Evolutionary conservation across 2,797 vertebrate genomes (phyloP), one percentile per base, ranked within the genome.

Genomic region (Pyrocephalus nanus): DNA sequence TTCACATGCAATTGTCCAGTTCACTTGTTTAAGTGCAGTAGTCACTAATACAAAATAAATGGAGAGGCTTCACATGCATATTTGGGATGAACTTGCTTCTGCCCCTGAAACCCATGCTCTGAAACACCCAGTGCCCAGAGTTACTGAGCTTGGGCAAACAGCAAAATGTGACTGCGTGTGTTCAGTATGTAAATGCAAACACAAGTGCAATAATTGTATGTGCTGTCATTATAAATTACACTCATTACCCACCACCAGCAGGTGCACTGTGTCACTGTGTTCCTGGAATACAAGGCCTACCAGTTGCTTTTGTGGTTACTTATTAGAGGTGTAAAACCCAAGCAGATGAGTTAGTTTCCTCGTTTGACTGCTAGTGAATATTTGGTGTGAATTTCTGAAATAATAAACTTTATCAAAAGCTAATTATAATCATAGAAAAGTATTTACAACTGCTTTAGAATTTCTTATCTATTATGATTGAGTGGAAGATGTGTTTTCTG

Each of bases 381-480:
- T 81, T 62, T 72, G 19, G 66, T 45, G n/a, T 48, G 19, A 92
- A 92, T 78, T 81, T 86, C 82, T 78, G 62, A 45, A 88, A 90
- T 42, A 94, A 90, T 25, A 95, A 95, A 95, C 17, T 73, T 76
- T 34, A 92, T 45, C 43, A 70, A 96, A 70, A 86, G 87, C 90
- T 71, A 94, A 96, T 94, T 83, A 93, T 66, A 96, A 87, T 54
- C 58, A 88, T 5, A 72, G n/a, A 81, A 91, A 92, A 77, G 51
- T 55, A 86, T 86, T 93, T 94, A 95, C 26, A 95, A 92, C 38
- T 93, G 92, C 48, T 90, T 88, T 86, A 47, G 43, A 85, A 84
- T 88, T 74, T 96, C 80, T 65, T 76, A 64, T 82, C 96, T 95
- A 96, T 96, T 95, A 95, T 92, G 88, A 97, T 95, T 96, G 90